Conservation (phyloP, 2,888 invertebrate species). For the Andrena flavipes region DNA sequence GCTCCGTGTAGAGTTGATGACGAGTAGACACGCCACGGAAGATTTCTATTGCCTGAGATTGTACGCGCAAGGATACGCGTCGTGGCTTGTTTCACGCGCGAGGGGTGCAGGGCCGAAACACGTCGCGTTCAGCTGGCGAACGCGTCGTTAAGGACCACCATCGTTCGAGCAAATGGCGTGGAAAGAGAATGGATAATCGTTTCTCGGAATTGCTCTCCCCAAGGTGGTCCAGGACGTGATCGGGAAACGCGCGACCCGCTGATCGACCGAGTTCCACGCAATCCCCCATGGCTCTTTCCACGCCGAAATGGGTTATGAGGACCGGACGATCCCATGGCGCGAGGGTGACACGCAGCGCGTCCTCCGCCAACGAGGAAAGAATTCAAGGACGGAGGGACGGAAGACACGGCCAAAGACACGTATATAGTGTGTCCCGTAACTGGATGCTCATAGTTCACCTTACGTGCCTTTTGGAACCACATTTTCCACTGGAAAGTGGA, state of each 20-base stretch:
- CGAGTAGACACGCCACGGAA: no score
- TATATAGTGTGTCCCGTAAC: background rate
- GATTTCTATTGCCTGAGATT: no score
- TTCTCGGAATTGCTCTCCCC: conserved; percentile 12
- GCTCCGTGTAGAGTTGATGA: no score
- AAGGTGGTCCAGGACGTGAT: background rate
- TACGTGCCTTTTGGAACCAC: background rate
- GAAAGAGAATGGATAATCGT: background rate
- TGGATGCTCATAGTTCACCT: conserved; percentile 3
- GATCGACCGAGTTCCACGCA: conserved; percentile 47
- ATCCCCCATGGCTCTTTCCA: conserved; percentile 36
- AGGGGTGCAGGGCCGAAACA: no score
- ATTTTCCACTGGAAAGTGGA: no score
- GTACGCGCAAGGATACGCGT: background rate
- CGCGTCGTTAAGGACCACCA: conserved; percentile 6
- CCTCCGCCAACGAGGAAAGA: conserved; percentile 58
- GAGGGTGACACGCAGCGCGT: conserved; percentile 47
- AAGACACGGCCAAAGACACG: conserved; percentile 19
- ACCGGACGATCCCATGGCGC: conserved; percentile 53
- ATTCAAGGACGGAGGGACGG: conserved; percentile 47
- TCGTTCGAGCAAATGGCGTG: background rate
- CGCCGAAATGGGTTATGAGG: conserved; percentile 72
- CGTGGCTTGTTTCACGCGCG: background rate
- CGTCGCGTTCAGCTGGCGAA: background rate
- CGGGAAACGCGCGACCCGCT: background rate